phyloP scores from a whole-genome alignment of 2,113 vertebrate genomes.

The Leptosomus discolor region DNA sequence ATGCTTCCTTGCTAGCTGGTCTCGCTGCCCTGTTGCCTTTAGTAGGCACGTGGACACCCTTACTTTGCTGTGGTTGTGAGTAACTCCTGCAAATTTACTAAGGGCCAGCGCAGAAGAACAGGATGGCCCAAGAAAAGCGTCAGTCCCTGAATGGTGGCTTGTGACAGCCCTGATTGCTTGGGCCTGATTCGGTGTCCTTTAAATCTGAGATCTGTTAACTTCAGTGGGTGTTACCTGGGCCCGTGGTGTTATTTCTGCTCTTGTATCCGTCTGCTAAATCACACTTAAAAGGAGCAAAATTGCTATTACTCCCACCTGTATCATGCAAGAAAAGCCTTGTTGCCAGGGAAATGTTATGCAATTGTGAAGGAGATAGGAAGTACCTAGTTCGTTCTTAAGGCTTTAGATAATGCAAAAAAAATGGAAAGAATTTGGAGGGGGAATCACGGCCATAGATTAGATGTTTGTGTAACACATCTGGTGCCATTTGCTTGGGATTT shows the following conservation, averaged over 20 bases:
- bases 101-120: background rate
- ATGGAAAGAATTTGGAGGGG: background rate
- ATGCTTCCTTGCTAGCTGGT: background rate
- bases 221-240: background rate
- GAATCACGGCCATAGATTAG: accelerated
- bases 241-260: background rate
- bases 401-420: background rate
- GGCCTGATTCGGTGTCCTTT: background rate
- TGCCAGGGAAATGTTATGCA: constrained; percentile 5
- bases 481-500: background rate
- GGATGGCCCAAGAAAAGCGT: accelerated
- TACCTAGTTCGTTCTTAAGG: background rate
- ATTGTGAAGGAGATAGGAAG: background rate
- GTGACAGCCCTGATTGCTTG: background rate
- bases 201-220: background rate
- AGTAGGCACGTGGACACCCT: background rate
- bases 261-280: background rate
- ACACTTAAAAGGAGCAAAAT: background rate
- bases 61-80: background rate
- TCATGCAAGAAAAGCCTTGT: background rate
- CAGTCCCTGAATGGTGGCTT: background rate
- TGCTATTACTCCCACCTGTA: background rate
- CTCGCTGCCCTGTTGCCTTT: background rate
- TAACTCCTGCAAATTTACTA: background rate
- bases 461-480: background rate